phyloP scores from a whole-genome alignment of 1,140 invertebrate species.

The Atopsyche davidsoni region DNA sequence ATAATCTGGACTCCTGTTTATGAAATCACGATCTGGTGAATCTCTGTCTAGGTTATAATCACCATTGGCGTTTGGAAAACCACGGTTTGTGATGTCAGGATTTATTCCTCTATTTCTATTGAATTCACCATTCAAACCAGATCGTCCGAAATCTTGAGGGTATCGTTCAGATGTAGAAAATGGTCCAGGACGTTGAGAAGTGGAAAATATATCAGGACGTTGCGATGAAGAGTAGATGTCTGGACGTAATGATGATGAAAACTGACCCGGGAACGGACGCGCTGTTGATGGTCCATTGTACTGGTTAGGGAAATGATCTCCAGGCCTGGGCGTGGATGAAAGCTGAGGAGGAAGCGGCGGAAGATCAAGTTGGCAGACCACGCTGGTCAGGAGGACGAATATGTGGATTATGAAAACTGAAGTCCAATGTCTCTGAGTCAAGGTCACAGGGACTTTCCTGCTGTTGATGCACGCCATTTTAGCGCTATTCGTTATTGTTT shows the following conservation, averaged over 20 bases:
- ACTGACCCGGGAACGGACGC: slow-evolving; percentile 34
- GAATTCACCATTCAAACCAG: slow-evolving; percentile 8
- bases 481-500: slow-evolving; percentile 1
- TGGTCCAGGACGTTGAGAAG: slow-evolving; percentile 36
- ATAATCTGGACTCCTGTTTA: slow-evolving; percentile 35
- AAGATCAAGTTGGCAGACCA: slow-evolving; percentile 47
- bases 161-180: slow-evolving; percentile 39
- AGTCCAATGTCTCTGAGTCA: slow-evolving; percentile 32
- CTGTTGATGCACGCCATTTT: slow-evolving; percentile 27
- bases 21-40: slow-evolving; percentile 35
- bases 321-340: slow-evolving; percentile 38
- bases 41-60: slow-evolving; percentile 35
- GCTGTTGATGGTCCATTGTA: slow-evolving; percentile 32
- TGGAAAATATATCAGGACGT: slow-evolving; percentile 33
- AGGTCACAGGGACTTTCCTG: slow-evolving; percentile 28
- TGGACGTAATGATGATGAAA: slow-evolving; percentile 34
- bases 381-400: slow-evolving; percentile 30
- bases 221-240: slow-evolving; percentile 41
- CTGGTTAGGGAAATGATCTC: slow-evolving; percentile 35
- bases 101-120: slow-evolving; percentile 34
- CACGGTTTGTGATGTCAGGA: slow-evolving; percentile 46
- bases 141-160: slow-evolving; percentile 11
- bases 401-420: slow-evolving; percentile 32
- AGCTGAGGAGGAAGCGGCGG: slow-evolving; percentile 37
- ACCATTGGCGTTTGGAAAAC: slow-evolving; percentile 34